Evolutionary conservation across 23 tunicate species (phyloP).

Genomic region (Clavelina lepadiformis): DNA sequence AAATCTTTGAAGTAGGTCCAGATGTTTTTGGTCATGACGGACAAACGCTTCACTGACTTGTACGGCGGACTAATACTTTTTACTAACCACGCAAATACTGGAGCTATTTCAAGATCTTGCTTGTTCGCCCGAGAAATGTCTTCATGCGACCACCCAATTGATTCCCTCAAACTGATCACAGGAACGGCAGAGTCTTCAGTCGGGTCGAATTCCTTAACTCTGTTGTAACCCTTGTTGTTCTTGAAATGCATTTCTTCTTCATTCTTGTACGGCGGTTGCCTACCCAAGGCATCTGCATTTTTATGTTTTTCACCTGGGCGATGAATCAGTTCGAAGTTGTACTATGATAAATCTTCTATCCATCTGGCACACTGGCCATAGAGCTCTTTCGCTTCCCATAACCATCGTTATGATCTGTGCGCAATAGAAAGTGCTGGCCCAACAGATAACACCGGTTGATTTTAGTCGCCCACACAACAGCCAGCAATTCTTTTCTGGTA

Average conservation of each 20-base stretch:
- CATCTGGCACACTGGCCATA: neutral
- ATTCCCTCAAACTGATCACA: no score
- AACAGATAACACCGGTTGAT: neutral
- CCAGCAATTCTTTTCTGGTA: slow-evolving; percentile 12
- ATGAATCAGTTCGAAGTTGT: neutral
- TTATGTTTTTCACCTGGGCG: neutral
- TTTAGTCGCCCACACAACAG: slow-evolving; percentile 4
- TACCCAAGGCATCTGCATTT: neutral
- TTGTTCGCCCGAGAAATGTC: no score
- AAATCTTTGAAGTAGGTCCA: neutral
- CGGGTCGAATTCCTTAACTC: neutral
- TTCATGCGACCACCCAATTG: no score
- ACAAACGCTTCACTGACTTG: neutral
- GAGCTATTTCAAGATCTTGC: neutral
- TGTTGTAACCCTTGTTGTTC: neutral
- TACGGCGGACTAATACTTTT: neutral
- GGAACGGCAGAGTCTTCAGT: neutral
- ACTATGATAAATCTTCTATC: neutral
- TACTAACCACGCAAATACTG: neutral
- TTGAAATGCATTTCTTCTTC: no score
- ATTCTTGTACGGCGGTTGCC: neutral
- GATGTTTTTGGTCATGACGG: neutral
- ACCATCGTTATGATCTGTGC: neutral
- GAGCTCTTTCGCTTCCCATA: neutral
- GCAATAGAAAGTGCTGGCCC: neutral